phyloP scores from a whole-genome alignment of 1,140 invertebrate genomes.

The Gonatopus flavifemur region DNA sequence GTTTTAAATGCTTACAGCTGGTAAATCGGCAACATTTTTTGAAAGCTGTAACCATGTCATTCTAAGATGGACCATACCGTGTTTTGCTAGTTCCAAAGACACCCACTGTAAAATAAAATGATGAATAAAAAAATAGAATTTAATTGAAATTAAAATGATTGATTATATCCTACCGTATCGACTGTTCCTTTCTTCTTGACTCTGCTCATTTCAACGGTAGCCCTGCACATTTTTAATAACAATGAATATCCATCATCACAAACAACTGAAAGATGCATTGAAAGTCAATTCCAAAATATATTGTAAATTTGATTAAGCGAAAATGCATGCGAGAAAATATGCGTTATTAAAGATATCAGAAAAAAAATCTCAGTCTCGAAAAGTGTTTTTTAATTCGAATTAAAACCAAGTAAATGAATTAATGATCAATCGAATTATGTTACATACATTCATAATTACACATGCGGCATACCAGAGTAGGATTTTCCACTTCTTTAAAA shows the following conservation, averaged over 20 bases:
- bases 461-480: slow-evolving; percentile 17
- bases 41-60: slow-evolving; percentile 85
- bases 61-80: slow-evolving; percentile 86
- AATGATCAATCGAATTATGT: not conserved
- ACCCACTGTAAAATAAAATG: slow-evolving; percentile 75
- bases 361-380: too few relatives aligned
- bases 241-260: too few relatives aligned
- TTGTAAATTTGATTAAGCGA: too few relatives aligned
- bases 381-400: too few relatives aligned
- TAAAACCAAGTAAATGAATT: slow-evolving; percentile 8
- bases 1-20: slow-evolving; percentile 64
- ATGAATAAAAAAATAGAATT: slow-evolving; percentile 2
- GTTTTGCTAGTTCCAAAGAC: slow-evolving; percentile 89
- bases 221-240: slow-evolving; percentile 49
- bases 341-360: too few relatives aligned
- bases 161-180: slow-evolving; percentile 63
- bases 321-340: too few relatives aligned
- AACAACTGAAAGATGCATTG: too few relatives aligned
- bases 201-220: slow-evolving; percentile 68
- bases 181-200: slow-evolving; percentile 68
- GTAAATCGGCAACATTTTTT: slow-evolving; percentile 70
- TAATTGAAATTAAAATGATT: not conserved
- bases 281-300: too few relatives aligned
- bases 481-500: not conserved
- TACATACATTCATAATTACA: slow-evolving; percentile 11